These are phyloP conservation scores for Stratiomys singularior DNA, from an alignment of 2,888 invertebrate species.

Conservation along the genomic window DNA sequence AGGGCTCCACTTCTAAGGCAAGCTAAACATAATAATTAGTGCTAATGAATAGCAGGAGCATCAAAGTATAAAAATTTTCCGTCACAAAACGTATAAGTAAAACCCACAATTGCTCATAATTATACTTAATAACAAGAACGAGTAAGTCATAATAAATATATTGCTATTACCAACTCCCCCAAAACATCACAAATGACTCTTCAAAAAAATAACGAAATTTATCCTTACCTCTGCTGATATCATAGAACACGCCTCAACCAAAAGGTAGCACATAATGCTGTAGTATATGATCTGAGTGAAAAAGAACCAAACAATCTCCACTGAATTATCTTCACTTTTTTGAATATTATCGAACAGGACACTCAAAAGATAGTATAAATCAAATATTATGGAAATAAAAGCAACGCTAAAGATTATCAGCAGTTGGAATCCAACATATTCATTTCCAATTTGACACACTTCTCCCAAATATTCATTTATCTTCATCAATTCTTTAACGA, in stretches of 20 bases:
- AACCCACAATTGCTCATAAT: too few relatives aligned
- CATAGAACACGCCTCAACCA: background rate
- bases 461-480: conserved; percentile 49
- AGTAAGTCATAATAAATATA: too few relatives aligned
- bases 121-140: too few relatives aligned
- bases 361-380: conserved; percentile 49
- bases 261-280: background rate
- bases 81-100: too few relatives aligned
- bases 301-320: background rate
- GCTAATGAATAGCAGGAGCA: too few relatives aligned
- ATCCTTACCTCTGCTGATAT: background rate
- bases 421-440: conserved; percentile 50
- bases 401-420: conserved; percentile 47
- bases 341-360: background rate
- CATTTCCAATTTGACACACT: conserved; percentile 44
- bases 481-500: conserved; percentile 20
- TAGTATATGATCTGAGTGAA: background rate
- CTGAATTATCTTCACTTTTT: background rate
- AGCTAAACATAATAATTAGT: too few relatives aligned
- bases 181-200: too few relatives aligned
- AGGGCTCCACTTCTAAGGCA: too few relatives aligned
- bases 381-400: conserved; percentile 50
- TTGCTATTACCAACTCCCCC: too few relatives aligned
- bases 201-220: too few relatives aligned
- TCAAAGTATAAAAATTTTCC: too few relatives aligned